A percentile compares a stretch with the other conserved stretches of the same genome.
Conservation (phyloP, 1,140 invertebrate species). For the Diuraphis noxia region DNA sequence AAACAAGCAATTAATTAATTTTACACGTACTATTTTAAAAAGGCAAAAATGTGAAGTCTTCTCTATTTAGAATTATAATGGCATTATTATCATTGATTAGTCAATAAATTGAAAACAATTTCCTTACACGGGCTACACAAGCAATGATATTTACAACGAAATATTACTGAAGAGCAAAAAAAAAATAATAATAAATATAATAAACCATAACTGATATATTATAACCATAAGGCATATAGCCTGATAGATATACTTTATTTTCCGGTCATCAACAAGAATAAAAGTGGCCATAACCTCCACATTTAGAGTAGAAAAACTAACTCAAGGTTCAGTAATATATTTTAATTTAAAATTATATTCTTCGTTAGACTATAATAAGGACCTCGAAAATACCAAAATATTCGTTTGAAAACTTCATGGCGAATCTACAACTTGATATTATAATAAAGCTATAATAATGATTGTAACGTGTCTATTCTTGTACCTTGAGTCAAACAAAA, state of each 20-base stretch:
- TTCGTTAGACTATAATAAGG: neutral
- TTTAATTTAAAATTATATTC: neutral
- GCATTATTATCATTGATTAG: neutral
- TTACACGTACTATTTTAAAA: neutral
- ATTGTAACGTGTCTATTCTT: neutral
- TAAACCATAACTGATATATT: conserved; percentile 21
- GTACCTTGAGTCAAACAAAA: conserved; percentile 32
- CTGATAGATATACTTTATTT: neutral
- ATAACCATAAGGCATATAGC: neutral
- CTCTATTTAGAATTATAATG: neutral
- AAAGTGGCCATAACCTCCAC: conserved; percentile 16
- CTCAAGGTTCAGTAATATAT: conserved; percentile 1
- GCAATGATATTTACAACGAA: neutral
- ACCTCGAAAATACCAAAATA: conserved; percentile 22
- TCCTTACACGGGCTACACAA: neutral
- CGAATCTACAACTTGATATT: neutral
- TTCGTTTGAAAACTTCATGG: conserved; percentile 10
- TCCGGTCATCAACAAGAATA: conserved; percentile 8
- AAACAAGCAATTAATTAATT: neutral
- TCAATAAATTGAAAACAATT: neutral
- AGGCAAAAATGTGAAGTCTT: neutral
- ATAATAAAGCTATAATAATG: neutral
- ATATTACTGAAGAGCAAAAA: neutral
- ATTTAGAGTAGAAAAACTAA: conserved; percentile 30
- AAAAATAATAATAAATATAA: neutral